Base-by-base conservation (phyloP, 2,797 vertebrate genomes). In the Bradypodion ventrale region DNA sequence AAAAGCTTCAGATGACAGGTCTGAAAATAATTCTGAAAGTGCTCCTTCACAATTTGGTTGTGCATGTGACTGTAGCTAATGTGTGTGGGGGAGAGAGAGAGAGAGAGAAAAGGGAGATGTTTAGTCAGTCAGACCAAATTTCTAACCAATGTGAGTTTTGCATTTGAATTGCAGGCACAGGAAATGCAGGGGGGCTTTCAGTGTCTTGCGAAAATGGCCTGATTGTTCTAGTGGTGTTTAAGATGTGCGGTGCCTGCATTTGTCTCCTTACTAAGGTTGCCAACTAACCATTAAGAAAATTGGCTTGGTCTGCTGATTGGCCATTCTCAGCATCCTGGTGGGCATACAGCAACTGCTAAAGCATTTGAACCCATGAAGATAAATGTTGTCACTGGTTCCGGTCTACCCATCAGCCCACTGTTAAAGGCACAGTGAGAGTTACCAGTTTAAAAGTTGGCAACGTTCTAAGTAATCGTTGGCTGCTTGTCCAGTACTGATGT, bases 101-200 rank as follows among this genome's bases (percentile, higher is more conserved):
- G 9, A 72, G 78, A 79, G 66, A 52, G 42, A 76, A 35, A 75
- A 68, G 32, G 75, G 29, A 56, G 56, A 29, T 5, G 68, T 83
- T 76, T 83, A 76, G 27, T 68, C 7, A 76, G 27, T 68, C 7
- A 70, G 32, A 70, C 15, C 16, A 7, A 27, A 21, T 77, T 68
- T 56, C 46, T 69, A 68, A 52, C 44, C 46, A 59, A 68, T 66
- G 21, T 42, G 56, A 56, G 63, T 59, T 76, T 69, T 77, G 56
- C n/a, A 72, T 78, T 13, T 78, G 52, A 84, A 84, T 46, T 78
- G 35, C 40, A 60, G n/a, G 46, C 46, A 72, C 37, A 59, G 66
- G 52, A 83, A 80, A 69, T 35, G 19, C 21, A 70, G 40, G 23
- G 6, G 13, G 44, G 2, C 32, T 65, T 78, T 65, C 83, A 49